phyloP scores from a whole-genome alignment of 2,113 vertebrate species.

The Lophura nycthemera region DNA sequence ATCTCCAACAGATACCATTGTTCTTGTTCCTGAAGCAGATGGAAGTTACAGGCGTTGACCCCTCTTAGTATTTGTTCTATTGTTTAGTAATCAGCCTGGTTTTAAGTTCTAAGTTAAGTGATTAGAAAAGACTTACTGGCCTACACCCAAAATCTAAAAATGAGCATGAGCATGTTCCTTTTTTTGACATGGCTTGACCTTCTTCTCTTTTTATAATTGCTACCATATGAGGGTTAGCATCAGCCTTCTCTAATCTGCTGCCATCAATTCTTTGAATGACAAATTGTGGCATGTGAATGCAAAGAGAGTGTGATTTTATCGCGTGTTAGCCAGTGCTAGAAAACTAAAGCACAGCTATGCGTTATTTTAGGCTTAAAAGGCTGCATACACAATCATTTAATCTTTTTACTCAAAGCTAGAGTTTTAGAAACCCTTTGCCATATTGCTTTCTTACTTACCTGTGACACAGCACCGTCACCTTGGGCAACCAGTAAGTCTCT shows the following conservation, averaged over 20 bases:
- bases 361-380: background rate
- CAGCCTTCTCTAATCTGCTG: background rate
- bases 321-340: background rate
- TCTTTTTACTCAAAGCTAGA: constrained; percentile 10
- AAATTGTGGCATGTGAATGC: background rate
- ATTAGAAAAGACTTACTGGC: background rate
- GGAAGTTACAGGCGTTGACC: constrained; percentile 6
- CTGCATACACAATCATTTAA: background rate
- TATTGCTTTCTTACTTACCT: constrained; percentile 26
- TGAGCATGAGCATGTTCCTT: background rate
- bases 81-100: background rate
- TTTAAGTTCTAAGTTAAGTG: background rate
- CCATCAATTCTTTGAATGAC: background rate
- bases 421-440: background rate
- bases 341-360: background rate
- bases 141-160: background rate
- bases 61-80: background rate
- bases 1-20: background rate
- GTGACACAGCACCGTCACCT: constrained; percentile 55
- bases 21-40: background rate
- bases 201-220: background rate
- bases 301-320: background rate
- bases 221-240: background rate
- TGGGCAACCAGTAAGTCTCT: constrained; percentile 56
- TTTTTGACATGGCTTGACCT: background rate